Percentiles rank a stretch among this genome's conserved stretches.
phyloP scores from a whole-genome alignment of 1,140 invertebrate species.

The Polyergus mexicanus region DNA sequence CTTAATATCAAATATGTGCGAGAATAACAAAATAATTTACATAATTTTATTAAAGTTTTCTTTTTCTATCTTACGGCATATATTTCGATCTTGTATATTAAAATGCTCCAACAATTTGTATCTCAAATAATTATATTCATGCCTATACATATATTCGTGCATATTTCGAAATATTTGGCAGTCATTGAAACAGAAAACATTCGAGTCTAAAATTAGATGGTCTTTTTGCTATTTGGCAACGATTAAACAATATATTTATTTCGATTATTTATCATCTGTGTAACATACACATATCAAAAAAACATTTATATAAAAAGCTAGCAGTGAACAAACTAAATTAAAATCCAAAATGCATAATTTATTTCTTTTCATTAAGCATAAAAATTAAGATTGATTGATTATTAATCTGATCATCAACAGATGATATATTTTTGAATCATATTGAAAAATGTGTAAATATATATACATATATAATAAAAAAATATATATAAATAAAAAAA shows the following conservation, averaged over 20 bases:
- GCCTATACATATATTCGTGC: too few relatives aligned
- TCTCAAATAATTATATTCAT: background rate
- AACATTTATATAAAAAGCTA: background rate
- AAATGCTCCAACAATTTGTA: background rate
- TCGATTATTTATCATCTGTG: background rate
- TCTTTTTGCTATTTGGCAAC: slow-evolving; percentile 62
- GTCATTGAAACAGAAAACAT: slow-evolving; percentile 47
- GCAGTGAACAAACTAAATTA: background rate
- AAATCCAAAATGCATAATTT: background rate
- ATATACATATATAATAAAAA: too few relatives aligned
- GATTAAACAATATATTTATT: slow-evolving; percentile 32
- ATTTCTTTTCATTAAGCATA: background rate
- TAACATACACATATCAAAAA: background rate
- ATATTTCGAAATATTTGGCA: slow-evolving; percentile 33
- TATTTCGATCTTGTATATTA: background rate
- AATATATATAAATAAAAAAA: too few relatives aligned
- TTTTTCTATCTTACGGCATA: background rate
- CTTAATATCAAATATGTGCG: background rate
- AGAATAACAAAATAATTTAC: background rate
- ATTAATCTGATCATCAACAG: too few relatives aligned
- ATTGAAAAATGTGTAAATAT: background rate
- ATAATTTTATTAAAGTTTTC: background rate
- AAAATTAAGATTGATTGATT: slow-evolving; percentile 2
- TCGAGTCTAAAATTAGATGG: slow-evolving; percentile 62
- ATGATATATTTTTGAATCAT: background rate